phyloP scores from a whole-genome alignment of 2,113 vertebrate species.

The Tragelaphus scriptus region DNA sequence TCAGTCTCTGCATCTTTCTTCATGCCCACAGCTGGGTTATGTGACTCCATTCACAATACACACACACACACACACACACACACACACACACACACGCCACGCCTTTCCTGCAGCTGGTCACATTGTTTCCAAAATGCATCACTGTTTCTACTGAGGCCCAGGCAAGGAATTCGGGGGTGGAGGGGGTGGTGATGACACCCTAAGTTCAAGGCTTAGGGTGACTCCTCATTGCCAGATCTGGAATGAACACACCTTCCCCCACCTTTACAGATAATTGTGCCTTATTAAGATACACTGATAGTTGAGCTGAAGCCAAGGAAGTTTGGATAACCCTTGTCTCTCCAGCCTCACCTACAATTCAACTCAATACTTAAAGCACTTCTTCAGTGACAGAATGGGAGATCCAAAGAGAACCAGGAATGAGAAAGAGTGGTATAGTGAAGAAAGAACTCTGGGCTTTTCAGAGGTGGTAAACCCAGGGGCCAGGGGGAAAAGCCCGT shows the following conservation, averaged over 20 bases:
- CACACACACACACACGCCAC: neutral
- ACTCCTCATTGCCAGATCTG: neutral
- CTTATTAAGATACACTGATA: neutral
- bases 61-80: too few species aligned
- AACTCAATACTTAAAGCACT: neutral
- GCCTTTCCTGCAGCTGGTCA: neutral
- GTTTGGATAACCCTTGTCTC: slow-evolving; percentile 13
- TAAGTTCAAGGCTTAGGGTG: neutral
- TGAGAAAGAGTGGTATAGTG: neutral
- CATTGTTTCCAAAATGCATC: neutral
- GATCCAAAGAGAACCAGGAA: neutral
- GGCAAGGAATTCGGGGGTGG: accelerated
- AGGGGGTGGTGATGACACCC: neutral
- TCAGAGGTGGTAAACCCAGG: neutral
- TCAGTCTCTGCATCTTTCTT: neutral
- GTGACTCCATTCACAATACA: neutral
- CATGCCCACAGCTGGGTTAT: neutral
- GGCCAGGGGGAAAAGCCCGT: neutral
- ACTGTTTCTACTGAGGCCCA: neutral
- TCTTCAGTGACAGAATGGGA: neutral
- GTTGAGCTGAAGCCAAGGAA: neutral
- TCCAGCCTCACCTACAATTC: neutral
- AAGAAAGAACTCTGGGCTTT: neutral
- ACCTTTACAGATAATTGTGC: neutral
- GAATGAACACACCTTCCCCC: neutral